phyloP scores from a whole-genome alignment of 2,888 invertebrate genomes.

The Torymus auratus region DNA sequence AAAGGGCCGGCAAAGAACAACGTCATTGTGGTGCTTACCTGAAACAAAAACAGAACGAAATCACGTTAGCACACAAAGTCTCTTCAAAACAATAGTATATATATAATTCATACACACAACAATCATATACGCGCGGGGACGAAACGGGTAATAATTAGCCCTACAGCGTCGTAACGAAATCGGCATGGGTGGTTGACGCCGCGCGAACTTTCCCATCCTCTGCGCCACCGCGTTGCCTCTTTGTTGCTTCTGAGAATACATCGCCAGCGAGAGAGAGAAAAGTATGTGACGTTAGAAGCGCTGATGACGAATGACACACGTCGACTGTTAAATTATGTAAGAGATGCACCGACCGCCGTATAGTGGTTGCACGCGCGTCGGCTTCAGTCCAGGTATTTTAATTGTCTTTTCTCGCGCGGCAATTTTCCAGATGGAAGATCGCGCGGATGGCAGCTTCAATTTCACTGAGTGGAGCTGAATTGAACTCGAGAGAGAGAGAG shows the following conservation, averaged over 20 bases:
- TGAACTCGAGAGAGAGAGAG: too few relatives aligned
- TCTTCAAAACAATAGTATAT: too few relatives aligned
- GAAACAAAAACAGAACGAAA: constrained; percentile 38
- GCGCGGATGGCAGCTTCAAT: too few relatives aligned
- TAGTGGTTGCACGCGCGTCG: too few relatives aligned
- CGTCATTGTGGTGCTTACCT: constrained; percentile 33
- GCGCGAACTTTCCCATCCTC: not conserved
- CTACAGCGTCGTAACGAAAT: constrained; percentile 7
- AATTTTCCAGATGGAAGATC: too few relatives aligned
- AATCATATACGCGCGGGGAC: too few relatives aligned
- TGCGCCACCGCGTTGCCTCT: not conserved
- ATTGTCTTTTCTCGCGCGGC: too few relatives aligned
- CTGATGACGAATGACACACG: constrained; percentile 37
- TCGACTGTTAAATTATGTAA: constrained; percentile 52
- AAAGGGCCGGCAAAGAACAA: not conserved
- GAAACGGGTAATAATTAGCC: too few relatives aligned
- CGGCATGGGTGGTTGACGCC: constrained; percentile 5
- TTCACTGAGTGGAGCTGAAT: too few relatives aligned
- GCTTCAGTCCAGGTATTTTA: too few relatives aligned
- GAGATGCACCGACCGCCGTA: not conserved
- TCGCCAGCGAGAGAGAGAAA: too few relatives aligned
- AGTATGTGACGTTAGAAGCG: not conserved
- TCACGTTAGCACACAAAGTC: not conserved
- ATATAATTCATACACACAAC: too few relatives aligned
- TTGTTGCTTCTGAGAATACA: not conserved